Evolutionary conservation across 2,797 vertebrate species (phyloP).

Genomic region (Myripristis jacobus): DNA sequence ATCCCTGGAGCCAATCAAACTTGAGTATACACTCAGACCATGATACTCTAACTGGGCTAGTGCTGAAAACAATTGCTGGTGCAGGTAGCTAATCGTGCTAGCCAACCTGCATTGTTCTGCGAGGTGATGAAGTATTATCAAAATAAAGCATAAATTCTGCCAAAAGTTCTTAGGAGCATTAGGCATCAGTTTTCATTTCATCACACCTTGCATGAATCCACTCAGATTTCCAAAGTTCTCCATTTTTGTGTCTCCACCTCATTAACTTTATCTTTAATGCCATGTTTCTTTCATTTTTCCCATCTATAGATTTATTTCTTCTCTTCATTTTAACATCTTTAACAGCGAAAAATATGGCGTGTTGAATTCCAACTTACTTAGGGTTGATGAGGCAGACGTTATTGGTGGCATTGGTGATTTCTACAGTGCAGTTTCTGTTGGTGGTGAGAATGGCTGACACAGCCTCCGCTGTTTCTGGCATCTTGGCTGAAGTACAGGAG

Average conservation of each 20-base stretch:
- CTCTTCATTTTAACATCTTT: neutral
- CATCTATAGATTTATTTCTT: neutral
- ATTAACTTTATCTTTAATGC: neutral
- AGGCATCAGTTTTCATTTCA: neutral
- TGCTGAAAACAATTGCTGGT: neutral
- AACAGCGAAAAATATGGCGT: neutral
- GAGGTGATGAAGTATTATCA: neutral
- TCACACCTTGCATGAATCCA: neutral
- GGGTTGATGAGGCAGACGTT: constrained; percentile 80
- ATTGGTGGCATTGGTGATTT: constrained; percentile 75
- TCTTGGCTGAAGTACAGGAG: constrained; percentile 60
- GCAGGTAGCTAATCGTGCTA: neutral
- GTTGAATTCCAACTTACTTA: constrained; percentile 69
- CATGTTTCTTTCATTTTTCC: neutral
- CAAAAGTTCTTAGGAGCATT: too few species aligned
- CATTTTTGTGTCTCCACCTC: neutral
- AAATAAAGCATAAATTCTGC: neutral
- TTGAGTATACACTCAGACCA: too few species aligned
- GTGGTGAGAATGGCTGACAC: constrained; percentile 78
- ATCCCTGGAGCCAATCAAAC: neutral
- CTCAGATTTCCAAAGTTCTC: too few species aligned
- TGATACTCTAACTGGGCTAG: too few species aligned
- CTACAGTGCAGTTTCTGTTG: constrained; percentile 81
- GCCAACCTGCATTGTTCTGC: neutral
- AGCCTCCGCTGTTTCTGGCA: constrained; percentile 78